Evolutionary conservation across 2,888 invertebrate genomes (phyloP).

Genomic region (Lampropteryx suffumata): DNA sequence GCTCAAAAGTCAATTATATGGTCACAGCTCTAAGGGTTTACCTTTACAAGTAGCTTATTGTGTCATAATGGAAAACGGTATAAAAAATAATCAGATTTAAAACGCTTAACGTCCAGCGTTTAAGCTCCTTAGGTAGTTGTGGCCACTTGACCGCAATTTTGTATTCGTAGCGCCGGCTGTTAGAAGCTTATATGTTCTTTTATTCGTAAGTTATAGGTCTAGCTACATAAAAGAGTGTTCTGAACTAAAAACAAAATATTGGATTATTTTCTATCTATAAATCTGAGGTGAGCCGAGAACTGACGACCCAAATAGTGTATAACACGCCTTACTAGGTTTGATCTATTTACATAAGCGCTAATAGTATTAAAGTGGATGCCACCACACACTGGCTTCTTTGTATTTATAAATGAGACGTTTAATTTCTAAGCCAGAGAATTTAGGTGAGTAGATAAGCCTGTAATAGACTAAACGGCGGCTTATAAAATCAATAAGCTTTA

Average conservation of each 20-base stretch:
- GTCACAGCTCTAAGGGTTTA: slow-evolving; percentile 15
- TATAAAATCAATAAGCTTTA: neutral
- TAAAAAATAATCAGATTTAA: slow-evolving; percentile 61
- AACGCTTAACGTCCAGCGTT: slow-evolving; percentile 51
- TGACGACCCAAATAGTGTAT: too few relatives aligned
- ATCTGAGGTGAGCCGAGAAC: too few relatives aligned
- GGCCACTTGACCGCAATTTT: slow-evolving; percentile 64
- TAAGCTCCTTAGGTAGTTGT: slow-evolving; percentile 60
- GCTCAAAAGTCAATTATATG: slow-evolving; percentile 5
- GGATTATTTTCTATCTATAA: too few relatives aligned
- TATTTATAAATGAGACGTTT: slow-evolving; percentile 23
- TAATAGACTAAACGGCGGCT: slow-evolving; percentile 5
- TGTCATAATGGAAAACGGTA: slow-evolving; percentile 43
- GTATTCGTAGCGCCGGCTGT: slow-evolving; percentile 1
- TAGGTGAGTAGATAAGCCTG: slow-evolving; percentile 12
- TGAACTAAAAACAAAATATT: too few relatives aligned
- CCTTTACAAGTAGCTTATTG: slow-evolving; percentile 37
- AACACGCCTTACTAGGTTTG: slow-evolving; percentile 21
- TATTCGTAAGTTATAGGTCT: too few relatives aligned
- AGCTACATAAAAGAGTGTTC: too few relatives aligned
- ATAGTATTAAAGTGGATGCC: slow-evolving; percentile 58
- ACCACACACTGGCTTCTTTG: slow-evolving; percentile 59
- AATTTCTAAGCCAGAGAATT: slow-evolving; percentile 13
- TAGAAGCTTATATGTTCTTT: neutral
- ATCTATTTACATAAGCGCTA: slow-evolving; percentile 56